Evolutionary conservation across 1,140 invertebrate genomes (phyloP).

Genomic region (Sinella curviseta): DNA sequence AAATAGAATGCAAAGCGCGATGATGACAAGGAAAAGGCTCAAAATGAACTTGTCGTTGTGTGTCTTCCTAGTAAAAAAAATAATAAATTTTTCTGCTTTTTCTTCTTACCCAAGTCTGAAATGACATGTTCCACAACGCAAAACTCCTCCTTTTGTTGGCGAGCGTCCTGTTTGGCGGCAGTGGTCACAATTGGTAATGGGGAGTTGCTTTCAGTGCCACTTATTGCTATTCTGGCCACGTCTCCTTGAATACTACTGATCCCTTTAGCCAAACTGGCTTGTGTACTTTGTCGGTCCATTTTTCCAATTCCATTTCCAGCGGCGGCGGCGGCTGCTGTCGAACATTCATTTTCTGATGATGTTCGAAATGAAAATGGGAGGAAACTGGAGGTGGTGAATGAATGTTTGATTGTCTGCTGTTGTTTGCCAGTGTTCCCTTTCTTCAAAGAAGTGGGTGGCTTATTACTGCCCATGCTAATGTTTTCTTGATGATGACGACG

Average conservation of each 20-base stretch:
- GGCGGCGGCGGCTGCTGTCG: too few species aligned
- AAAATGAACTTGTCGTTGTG: too few species aligned
- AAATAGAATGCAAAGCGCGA: background rate
- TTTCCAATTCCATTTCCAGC: background rate
- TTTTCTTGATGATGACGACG: background rate
- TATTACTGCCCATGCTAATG: background rate
- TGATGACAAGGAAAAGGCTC: background rate
- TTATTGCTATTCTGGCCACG: background rate
- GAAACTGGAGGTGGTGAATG: background rate
- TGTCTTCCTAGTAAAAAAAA: too few species aligned
- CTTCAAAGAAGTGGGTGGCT: background rate
- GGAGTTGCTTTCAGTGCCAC: background rate
- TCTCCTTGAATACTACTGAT: too few species aligned
- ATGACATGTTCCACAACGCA: background rate
- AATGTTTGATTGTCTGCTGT: background rate
- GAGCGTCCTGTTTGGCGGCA: background rate
- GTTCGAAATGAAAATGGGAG: background rate
- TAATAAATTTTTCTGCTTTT: too few species aligned
- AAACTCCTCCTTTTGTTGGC: background rate
- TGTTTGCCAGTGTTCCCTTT: background rate
- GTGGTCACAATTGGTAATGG: background rate
- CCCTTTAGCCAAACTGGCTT: too few species aligned
- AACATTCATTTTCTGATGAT: too few species aligned
- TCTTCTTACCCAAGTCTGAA: constrained; percentile 1
- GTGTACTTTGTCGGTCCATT: background rate